Conservation (phyloP, 2,113 vertebrate genomes). For the Heterochromis multidens region DNA sequence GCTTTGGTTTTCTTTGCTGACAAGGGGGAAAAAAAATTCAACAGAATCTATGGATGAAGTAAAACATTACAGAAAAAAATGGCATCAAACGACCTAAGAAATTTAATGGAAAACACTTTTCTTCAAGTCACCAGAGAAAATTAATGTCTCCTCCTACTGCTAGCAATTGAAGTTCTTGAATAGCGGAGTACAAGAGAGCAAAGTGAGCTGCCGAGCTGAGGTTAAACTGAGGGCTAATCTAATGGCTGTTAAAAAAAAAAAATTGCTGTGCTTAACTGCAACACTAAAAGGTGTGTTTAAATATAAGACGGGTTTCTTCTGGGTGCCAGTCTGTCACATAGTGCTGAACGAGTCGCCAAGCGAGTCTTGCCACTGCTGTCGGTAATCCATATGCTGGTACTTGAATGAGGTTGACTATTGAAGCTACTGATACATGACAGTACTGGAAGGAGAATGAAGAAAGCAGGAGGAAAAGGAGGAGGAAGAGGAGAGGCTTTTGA, state of each 20-base stretch:
- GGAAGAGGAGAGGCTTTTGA: not conserved
- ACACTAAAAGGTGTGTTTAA: conserved; percentile 35
- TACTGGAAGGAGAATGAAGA: not conserved
- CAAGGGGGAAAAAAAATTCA: not conserved
- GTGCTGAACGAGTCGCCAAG: not conserved
- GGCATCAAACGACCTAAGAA: not conserved
- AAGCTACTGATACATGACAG: not conserved
- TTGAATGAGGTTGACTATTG: not conserved
- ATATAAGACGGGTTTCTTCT: conserved; percentile 14
- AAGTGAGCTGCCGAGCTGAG: not conserved
- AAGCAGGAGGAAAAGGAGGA: not conserved
- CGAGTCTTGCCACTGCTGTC: not conserved
- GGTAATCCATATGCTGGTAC: not conserved
- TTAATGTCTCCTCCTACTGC: not conserved
- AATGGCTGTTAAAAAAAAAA: conserved; percentile 6
- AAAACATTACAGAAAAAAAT: not conserved
- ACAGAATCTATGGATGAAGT: not conserved
- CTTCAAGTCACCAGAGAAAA: not conserved
- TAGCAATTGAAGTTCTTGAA: not conserved
- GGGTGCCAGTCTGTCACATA: conserved; percentile 5
- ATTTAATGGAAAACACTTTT: not conserved
- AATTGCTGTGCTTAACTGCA: conserved; percentile 21
- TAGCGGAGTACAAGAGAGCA: not conserved
- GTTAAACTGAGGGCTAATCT: conserved; percentile 42
- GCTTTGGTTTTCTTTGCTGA: not conserved